phyloP scores from a whole-genome alignment of 2,113 vertebrate genomes.

The Crypturellus undulatus region DNA sequence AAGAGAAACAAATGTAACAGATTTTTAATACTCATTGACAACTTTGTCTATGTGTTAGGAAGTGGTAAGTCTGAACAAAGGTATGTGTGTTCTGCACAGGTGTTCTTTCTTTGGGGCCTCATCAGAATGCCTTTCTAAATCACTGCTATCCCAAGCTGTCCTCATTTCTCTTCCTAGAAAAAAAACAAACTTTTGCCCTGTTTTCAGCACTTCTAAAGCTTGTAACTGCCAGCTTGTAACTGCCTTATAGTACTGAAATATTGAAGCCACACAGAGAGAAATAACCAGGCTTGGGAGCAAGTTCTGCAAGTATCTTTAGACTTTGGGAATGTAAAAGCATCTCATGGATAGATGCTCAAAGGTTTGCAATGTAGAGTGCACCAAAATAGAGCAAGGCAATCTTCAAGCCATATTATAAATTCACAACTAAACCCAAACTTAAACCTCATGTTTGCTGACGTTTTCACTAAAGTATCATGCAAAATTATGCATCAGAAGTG shows the following conservation, averaged over 20 bases:
- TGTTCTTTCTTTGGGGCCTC: not conserved
- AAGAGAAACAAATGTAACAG: not conserved
- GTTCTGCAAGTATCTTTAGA: not conserved
- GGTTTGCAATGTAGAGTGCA: not conserved
- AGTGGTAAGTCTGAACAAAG: not conserved
- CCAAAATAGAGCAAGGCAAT: not conserved
- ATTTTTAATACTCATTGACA: not conserved
- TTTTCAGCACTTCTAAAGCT: not conserved
- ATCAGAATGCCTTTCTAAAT: not conserved
- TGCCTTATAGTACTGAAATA: not conserved
- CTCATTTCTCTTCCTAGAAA: not conserved
- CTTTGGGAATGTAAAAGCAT: not conserved
- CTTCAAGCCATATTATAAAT: not conserved
- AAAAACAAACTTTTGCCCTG: not conserved
- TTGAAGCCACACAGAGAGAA: not conserved
- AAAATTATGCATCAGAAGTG: not conserved
- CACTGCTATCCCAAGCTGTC: not conserved
- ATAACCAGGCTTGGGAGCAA: not conserved
- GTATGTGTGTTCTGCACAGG: not conserved
- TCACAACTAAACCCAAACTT: not conserved
- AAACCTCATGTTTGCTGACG: not conserved
- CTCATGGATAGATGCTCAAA: not conserved
- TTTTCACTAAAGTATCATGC: not conserved
- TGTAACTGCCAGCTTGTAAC: not conserved
- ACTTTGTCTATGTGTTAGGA: not conserved